Evolutionary conservation across 2,113 vertebrate genomes (phyloP).

Genomic region (Zingel zingel): DNA sequence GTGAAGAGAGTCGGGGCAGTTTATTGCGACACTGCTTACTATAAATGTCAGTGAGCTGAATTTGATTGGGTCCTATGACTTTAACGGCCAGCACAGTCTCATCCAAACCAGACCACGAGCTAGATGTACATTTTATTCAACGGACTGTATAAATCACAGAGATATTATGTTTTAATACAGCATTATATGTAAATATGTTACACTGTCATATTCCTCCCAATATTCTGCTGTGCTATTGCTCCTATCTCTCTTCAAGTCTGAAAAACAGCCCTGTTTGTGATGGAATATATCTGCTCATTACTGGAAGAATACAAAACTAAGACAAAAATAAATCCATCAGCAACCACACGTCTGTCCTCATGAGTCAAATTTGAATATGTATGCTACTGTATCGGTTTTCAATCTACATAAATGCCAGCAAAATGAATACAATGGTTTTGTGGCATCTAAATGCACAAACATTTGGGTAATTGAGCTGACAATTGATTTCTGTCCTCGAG

Average conservation of each 20-base stretch:
- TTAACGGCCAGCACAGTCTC: neutral
- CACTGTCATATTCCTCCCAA: neutral
- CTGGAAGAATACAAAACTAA: too few relatives aligned
- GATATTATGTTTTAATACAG: neutral
- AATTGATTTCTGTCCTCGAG: too few relatives aligned
- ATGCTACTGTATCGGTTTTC: neutral
- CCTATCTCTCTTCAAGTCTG: neutral
- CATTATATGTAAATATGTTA: neutral
- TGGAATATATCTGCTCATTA: neutral
- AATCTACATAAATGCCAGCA: neutral
- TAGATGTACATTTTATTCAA: neutral
- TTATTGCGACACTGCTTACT: neutral
- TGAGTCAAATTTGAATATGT: too few relatives aligned
- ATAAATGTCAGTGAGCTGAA: slow-evolving; percentile 2
- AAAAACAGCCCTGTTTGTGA: neutral
- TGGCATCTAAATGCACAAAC: neutral
- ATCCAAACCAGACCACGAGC: neutral
- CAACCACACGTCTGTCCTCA: too few relatives aligned
- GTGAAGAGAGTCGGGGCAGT: neutral
- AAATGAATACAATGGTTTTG: neutral
- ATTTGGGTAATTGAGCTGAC: neutral
- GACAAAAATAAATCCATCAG: too few relatives aligned
- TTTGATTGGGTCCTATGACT: neutral
- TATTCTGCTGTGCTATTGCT: neutral
- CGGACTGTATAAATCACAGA: neutral